Evolutionary conservation across 2,888 invertebrate genomes (phyloP), one percentile per base, ranked within the genome.

Genomic region (Heliothis peltigera): DNA sequence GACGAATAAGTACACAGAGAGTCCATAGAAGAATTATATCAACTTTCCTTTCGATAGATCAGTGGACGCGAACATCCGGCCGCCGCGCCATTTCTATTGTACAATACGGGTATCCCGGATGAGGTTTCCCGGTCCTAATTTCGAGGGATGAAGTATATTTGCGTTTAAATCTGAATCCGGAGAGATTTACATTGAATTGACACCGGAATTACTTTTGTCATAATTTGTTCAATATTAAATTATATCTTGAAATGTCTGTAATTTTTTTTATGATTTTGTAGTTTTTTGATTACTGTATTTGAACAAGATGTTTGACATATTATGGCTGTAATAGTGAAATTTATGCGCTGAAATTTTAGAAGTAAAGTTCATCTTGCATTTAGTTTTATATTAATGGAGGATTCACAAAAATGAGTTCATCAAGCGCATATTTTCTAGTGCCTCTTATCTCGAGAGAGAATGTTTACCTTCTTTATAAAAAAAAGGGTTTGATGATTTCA

Each of bases 101-200:
- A 66, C 19, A 52, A 52, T 44, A 63, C 17, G 21, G n/a, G 22
- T 21, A 48, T 15, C 25, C 39, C 42, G 44, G 48, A 58, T 43
- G 54, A 12, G 54, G 69, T 68, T 51, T 4, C n/a, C 56, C 56
- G 48, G 42, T 19, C 39, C 51, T 71, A 74, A 71, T 71, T 68
- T 46, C 53, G 42, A 60, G 42, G 70, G 69, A 74, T 71, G 48
- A 67, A 71, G 48, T 49, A 67, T 70, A 74, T 68, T 71, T 74
- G 55, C 44, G 28, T n/a, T 53, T 54, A 52, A 65, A 52, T 52
- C 32, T 73, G 55, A 39, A 39, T 21, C 21, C 39, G 6, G 56
- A 21, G 49, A 68, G 48, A 70, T 70, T 60, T 74, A 61, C 56
- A 61, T 61, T 56, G 53, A 68, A 74, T 74, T 61, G 56, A 60